Evolutionary conservation across 2,888 invertebrate genomes (phyloP), one percentile per base, ranked within the genome.

Genomic region (Ariolimax columbianus): DNA sequence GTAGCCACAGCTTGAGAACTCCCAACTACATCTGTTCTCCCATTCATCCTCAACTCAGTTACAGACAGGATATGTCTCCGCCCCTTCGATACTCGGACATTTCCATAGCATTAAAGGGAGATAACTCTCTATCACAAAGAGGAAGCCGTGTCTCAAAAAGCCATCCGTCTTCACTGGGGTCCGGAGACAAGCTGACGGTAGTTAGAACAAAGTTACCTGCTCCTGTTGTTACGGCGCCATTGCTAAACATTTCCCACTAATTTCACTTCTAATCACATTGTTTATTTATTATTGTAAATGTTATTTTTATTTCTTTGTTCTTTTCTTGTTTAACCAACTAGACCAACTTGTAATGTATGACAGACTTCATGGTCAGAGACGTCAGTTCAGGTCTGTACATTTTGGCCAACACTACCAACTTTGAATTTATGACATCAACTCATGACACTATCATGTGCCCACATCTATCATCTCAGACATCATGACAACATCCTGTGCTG

Each of bases 151-250:
- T 75, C 30, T 51, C 30, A 33, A 51, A 75, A 75, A 30, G 19
- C 47, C 51, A 75, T 75, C 75, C 14, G 75, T 75, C 75, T 75
- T 51, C 19, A 19, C 17, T 33, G 30, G 47, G 17, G 33, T 55
- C 75, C 75, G 75, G 75, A 51, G 30, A 75, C 75, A 75, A 33
- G 3, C 0, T 23, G 47, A 75, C 75, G 51, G 75, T 51, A 17
- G 47, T 55, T 75, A 33, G 51, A 55, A 7, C 75, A 75, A 33
- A 75, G 75, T 75, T 75, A 51, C 30, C 47, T 75, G 75, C 75
- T 75, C 51, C 51, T 75, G 51, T 75, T 75, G 51, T 33, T 75
- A 51, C 6, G 51, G 43, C 47, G 33, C 75, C 1, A 23, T 33
- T 7, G 75, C 23, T 75, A 43, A 40, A 75, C 33, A 7, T 75